Conservation (phyloP, 2,797 vertebrate genomes). For the Megalops cyprinoides region DNA sequence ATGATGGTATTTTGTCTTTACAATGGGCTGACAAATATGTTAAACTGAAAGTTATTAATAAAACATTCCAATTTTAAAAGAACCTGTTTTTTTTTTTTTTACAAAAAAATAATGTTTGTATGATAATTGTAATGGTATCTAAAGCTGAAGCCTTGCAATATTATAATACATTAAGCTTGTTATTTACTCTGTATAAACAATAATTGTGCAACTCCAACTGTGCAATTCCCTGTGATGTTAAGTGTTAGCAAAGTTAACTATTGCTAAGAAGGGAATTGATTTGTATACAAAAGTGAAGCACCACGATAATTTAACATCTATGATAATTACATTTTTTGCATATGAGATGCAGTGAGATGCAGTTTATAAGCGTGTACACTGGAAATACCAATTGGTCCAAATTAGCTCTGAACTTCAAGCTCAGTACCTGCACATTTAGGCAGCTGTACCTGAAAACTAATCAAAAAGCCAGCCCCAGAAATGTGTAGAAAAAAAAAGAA, state of each 20-base stretch:
- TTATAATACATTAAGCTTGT: too few species aligned
- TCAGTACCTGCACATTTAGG: background rate
- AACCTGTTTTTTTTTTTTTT: background rate
- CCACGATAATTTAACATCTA: background rate
- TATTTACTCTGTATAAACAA: conserved; percentile 7
- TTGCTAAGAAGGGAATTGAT: background rate
- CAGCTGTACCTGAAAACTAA: background rate
- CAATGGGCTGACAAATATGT: conserved; percentile 60
- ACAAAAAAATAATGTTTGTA: background rate
- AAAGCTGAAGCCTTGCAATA: too few species aligned
- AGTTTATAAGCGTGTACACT: too few species aligned
- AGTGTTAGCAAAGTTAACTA: too few species aligned
- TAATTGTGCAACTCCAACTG: background rate
- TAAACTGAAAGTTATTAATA: conserved; percentile 57
- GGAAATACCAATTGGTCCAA: background rate
- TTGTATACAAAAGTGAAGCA: conserved; percentile 5
- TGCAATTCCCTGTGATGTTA: background rate
- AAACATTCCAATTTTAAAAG: conserved; percentile 38
- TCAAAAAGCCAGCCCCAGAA: background rate
- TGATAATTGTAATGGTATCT: background rate
- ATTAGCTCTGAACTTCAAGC: background rate
- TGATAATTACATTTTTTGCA: background rate
- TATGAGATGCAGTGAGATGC: too few species aligned
- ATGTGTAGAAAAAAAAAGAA: background rate
- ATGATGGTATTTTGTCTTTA: conserved; percentile 70